A percentile compares a stretch with the other conserved stretches of the same genome.
These are phyloP conservation scores for Conus canariensis DNA, from an alignment of 2,888 invertebrate species.

Conservation along the genomic window DNA sequence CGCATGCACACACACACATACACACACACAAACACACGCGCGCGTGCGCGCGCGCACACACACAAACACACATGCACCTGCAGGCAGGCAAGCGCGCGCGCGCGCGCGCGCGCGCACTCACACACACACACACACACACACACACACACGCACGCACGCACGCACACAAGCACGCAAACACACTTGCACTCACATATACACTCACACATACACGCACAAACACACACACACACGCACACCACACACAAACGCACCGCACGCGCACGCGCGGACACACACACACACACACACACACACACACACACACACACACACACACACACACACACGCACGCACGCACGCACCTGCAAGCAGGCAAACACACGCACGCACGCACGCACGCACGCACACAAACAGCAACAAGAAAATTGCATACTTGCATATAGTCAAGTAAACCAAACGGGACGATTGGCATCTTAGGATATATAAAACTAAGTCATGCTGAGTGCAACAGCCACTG, in stretches of 20 bases:
- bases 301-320: slow-evolving; percentile 1
- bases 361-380: not conserved
- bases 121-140: slow-evolving; percentile 4
- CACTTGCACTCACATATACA: not conserved
- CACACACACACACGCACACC: not conserved
- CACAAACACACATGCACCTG: too few species aligned
- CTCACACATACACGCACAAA: not conserved
- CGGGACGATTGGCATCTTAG: too few species aligned
- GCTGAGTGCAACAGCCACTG: too few species aligned
- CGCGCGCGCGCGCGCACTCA: not conserved
- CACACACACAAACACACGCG: too few species aligned
- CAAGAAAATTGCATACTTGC: too few species aligned
- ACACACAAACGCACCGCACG: too few species aligned
- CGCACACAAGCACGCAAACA: not conserved
- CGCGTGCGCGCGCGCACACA: too few species aligned
- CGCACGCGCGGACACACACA: not conserved
- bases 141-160: not conserved
- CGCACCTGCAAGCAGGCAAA: not conserved
- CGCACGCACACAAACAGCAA: not conserved
- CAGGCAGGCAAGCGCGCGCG: too few species aligned
- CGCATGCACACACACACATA: too few species aligned
- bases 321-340: not conserved
- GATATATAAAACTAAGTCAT: too few species aligned
- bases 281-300: slow-evolving; percentile 15
- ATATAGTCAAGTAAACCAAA: too few species aligned